These are phyloP conservation scores for Argya squamiceps DNA, from an alignment of 2,797 vertebrate species.

Conservation along the genomic window DNA sequence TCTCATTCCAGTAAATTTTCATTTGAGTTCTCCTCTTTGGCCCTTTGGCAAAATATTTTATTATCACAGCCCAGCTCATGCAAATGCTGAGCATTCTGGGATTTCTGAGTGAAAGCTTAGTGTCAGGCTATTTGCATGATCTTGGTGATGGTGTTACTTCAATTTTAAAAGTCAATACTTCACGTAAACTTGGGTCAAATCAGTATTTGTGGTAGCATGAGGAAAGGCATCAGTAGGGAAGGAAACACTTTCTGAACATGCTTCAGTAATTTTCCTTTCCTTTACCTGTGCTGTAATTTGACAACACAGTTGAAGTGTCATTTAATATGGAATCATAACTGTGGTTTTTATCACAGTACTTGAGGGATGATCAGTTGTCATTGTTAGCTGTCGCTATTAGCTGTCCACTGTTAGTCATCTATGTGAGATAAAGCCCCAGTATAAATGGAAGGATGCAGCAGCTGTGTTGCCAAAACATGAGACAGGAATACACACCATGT, in stretches of 20 bases:
- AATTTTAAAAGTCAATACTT: background rate
- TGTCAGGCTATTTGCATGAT: background rate
- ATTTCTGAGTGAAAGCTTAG: background rate
- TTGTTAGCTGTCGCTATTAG: too few species aligned
- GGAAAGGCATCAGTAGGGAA: background rate
- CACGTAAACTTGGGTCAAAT: background rate
- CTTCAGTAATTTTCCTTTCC: background rate
- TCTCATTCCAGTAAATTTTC: background rate
- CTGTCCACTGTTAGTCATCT: background rate
- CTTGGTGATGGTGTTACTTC: background rate
- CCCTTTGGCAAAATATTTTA: background rate
- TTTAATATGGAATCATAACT: background rate
- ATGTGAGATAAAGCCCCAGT: background rate
- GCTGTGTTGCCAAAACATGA: background rate
- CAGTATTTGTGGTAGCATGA: background rate
- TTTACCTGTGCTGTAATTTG: background rate
- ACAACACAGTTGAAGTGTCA: background rate
- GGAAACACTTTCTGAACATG: background rate
- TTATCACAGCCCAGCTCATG: background rate
- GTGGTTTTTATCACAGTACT: background rate
- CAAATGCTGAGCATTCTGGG: background rate
- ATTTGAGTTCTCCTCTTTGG: background rate
- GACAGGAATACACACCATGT: background rate
- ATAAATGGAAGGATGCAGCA: background rate
- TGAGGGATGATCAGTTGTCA: background rate